Base-by-base conservation (phyloP, 1,140 invertebrate species). In the honey bee (Apis mellifera) region DNA sequence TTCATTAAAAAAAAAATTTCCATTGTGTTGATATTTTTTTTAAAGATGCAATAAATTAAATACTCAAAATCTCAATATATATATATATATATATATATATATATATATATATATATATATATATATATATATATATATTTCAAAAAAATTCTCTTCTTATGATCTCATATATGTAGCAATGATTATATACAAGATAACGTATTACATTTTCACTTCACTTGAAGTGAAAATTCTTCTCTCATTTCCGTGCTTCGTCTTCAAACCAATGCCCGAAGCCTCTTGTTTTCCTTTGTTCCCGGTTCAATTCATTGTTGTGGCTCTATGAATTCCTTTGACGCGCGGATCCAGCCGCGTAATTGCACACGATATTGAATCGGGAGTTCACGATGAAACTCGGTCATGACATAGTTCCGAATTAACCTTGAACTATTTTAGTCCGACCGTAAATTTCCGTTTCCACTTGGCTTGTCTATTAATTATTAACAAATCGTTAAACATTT, bases 391-490 rank as follows among this genome's bases (percentile, higher is more conserved):
- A 82, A 82, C 72, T 82, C 79, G 79, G 79, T 76, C 79, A 11
- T 59, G 73, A 69, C 79, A 76, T 26, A 82, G 54, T 76, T 82
- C 15, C 48, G 4, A 2, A 68, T 57, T 73, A 19, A 52, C 79
- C 79, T 82, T 82, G 79, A 82, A 82, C 79, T 82, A 82, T 82
- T 82, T 76, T 13, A 17, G 79, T 69, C 55, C 21, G 72, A 52
- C 55, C 64, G 60, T 76, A 76, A 82, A 82, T 82, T 82, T 82
- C 55, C 79, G 55, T 76, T 76, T 66, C 55, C 64, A 76, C 54
- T 62, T 21, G 70, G 17, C 4, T 5, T 12, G 4, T 13, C 65
- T 4, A 23, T 50, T 17, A 57, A 76, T 75, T 69, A 57, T 21
- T 76, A 57, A 60, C 50, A 26, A 69, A 76, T 60, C 55, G 32